Percentiles rank a stretch among this genome's conserved stretches.
These are phyloP conservation scores for Phacellophora camtschatica DNA, from an alignment of 30 jellyfish, hydroid and myxozoan genomes.

Conservation along the genomic window DNA sequence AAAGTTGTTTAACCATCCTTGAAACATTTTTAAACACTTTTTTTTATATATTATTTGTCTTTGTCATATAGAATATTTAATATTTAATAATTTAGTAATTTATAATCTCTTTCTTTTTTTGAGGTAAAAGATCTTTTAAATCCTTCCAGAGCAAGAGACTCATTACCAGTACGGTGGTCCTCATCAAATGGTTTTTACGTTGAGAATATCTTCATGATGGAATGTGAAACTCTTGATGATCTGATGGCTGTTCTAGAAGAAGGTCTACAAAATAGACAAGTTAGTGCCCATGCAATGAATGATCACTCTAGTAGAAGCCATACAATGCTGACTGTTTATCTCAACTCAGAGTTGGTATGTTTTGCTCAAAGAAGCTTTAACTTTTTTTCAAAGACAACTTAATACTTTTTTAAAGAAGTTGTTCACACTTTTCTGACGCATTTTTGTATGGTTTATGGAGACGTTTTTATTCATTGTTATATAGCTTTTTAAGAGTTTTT, in stretches of 20 bases:
- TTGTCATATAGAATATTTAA: no score
- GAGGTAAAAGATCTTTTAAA: constrained; percentile 93
- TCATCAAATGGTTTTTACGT: constrained; percentile 82
- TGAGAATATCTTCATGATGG: constrained; percentile 83
- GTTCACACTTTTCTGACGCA: no score
- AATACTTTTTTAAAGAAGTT: no score
- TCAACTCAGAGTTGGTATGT: constrained; percentile 79
- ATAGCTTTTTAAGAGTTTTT: no score
- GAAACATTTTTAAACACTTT: no score
- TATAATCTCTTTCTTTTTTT: neutral
- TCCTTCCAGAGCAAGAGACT: constrained; percentile 86
- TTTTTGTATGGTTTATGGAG: no score
- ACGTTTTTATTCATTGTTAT: no score
- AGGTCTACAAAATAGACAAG: constrained; percentile 82
- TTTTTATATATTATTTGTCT: no score
- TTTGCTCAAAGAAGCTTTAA: no score
- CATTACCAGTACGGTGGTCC: constrained; percentile 98
- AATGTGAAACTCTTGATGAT: constrained; percentile 81
- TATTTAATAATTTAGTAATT: neutral
- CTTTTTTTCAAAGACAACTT: no score
- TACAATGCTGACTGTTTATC: constrained; percentile 80
- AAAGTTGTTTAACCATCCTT: no score
- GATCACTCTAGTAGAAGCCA: constrained; percentile 98
- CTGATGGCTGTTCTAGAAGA: constrained; percentile 76
- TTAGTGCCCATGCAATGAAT: constrained; percentile 91